Conservation (phyloP, 2,888 invertebrate species). For the Drosophila mimetica region DNA sequence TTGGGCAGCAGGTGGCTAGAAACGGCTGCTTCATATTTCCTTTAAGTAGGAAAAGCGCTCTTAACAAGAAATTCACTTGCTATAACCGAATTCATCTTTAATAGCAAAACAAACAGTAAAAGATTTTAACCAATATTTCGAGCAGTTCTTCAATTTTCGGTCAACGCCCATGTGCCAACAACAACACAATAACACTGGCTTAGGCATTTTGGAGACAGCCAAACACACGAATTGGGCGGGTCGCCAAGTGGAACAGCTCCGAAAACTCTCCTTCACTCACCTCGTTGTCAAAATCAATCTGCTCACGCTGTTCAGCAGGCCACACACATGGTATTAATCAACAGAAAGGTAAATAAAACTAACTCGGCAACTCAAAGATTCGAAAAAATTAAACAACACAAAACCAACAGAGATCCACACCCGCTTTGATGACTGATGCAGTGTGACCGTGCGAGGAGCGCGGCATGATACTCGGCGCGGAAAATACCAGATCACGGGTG, state of each 20-base stretch:
- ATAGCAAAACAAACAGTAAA: background rate
- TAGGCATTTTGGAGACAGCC: conserved; percentile 57
- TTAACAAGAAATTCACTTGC: background rate
- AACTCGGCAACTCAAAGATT: conserved; percentile 63
- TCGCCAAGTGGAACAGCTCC: conserved; percentile 26
- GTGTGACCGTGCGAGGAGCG: conserved; percentile 33
- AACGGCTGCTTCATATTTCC: conserved; percentile 3
- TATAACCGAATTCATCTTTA: background rate
- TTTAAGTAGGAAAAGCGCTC: conserved; percentile 12
- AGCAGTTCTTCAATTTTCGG: conserved; percentile 59
- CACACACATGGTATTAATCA: conserved; percentile 60
- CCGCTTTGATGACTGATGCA: conserved; percentile 72
- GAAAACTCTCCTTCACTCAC: conserved; percentile 43
- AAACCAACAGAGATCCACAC: conserved; percentile 55
- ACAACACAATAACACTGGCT: conserved; percentile 72
- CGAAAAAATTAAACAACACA: conserved; percentile 64
- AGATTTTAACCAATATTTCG: background rate
- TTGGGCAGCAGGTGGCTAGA: conserved; percentile 71
- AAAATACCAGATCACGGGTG: background rate
- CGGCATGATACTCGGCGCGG: background rate
- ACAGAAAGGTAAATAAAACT: conserved; percentile 62
- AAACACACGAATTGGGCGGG: conserved; percentile 72
- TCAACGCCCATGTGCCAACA: conserved; percentile 80
- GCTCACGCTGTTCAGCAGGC: conserved; percentile 25
- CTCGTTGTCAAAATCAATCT: conserved; percentile 35